Evolutionary conservation across 2,888 invertebrate species (phyloP).

Genomic region (Itoplectis maculator): DNA sequence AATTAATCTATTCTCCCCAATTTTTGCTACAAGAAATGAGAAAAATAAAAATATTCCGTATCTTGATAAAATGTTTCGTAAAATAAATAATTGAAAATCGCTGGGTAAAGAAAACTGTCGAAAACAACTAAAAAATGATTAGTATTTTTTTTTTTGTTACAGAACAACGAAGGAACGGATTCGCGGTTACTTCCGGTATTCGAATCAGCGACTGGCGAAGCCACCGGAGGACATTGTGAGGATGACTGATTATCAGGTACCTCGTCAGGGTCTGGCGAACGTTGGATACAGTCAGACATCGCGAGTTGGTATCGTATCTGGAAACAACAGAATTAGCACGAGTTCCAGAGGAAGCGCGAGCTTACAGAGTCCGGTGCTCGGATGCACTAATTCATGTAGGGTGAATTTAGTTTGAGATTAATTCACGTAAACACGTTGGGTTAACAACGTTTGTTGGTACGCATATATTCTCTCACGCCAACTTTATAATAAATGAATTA

Average conservation of each 20-base stretch:
- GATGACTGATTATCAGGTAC: slow-evolving; percentile 53
- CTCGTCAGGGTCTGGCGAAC: slow-evolving; percentile 50
- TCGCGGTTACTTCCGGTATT: slow-evolving; percentile 86
- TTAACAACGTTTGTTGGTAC: too few relatives aligned
- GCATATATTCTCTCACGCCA: too few relatives aligned
- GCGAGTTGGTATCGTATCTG: slow-evolving; percentile 74
- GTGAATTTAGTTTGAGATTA: slow-evolving; percentile 31
- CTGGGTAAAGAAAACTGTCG: not conserved
- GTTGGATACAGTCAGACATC: slow-evolving; percentile 58
- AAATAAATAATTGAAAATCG: too few relatives aligned
- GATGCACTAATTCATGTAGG: slow-evolving; percentile 38
- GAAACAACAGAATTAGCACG: slow-evolving; percentile 69
- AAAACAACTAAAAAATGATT: too few relatives aligned
- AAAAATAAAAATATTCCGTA: too few relatives aligned
- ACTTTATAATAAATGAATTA: not conserved
- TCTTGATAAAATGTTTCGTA: too few relatives aligned
- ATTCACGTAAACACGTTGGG: not conserved
- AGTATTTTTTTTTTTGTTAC: slow-evolving; percentile 43
- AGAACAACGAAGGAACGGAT: slow-evolving; percentile 87
- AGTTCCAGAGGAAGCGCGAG: slow-evolving; percentile 55
- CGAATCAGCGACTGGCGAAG: slow-evolving; percentile 83
- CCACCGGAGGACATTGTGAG: slow-evolving; percentile 31
- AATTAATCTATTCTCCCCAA: too few relatives aligned
- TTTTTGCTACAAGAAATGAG: not conserved
- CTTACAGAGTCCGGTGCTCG: slow-evolving; percentile 61